A percentile compares a stretch with the other conserved stretches of the same genome.
Conservation (phyloP, 2,797 vertebrate genomes). For the Gambusia yucatana region DNA sequence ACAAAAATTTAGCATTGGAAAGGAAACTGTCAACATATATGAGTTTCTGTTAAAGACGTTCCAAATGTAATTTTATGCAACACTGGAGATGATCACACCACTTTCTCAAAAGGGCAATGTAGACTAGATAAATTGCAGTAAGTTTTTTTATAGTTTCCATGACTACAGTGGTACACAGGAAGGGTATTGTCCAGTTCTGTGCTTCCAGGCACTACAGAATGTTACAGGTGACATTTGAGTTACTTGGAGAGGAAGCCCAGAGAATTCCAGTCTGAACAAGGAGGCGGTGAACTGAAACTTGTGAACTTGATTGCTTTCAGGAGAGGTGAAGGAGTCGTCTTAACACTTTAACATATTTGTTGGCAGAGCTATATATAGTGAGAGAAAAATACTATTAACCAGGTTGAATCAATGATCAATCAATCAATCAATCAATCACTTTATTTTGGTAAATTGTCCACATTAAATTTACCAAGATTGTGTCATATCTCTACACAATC, state of each 20-base stretch:
- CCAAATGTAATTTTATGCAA: not conserved
- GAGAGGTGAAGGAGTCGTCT: not conserved
- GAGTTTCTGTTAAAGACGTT: not conserved
- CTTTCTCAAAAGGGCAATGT: not conserved
- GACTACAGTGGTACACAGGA: not conserved
- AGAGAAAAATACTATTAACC: too few relatives aligned
- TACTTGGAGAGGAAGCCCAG: not conserved
- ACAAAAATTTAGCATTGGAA: not conserved
- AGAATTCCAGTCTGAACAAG: conserved; percentile 12
- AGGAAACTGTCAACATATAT: not conserved
- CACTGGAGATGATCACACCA: not conserved
- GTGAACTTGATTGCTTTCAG: not conserved
- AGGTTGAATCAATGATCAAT: not conserved
- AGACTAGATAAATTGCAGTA: not conserved
- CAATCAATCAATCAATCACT: too few relatives aligned
- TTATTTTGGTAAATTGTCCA: too few relatives aligned
- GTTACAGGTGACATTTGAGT: not conserved
- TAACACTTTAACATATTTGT: not conserved
- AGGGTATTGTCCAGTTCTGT: not conserved
- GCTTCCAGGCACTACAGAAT: not conserved
- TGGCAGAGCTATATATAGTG: not conserved
- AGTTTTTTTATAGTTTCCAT: not conserved
- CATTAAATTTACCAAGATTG: too few relatives aligned
- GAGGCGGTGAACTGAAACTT: conserved; percentile 4
- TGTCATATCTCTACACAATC: too few relatives aligned